These are phyloP conservation scores for Simalia tracyae DNA, from an alignment of 2,797 vertebrate genomes.

Conservation along the genomic window DNA sequence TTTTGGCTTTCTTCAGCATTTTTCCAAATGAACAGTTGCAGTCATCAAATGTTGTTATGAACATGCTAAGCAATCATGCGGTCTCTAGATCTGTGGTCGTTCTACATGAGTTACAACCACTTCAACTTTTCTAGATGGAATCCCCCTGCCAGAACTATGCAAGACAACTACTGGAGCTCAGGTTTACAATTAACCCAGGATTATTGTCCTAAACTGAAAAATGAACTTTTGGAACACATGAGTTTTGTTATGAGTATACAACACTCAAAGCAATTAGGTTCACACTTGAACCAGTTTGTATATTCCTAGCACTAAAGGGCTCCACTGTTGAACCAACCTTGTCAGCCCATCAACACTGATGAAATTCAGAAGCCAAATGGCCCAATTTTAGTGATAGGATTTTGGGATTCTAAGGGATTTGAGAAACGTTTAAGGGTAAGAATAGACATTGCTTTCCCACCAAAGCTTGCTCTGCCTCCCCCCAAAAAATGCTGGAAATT, in stretches of 20 bases:
- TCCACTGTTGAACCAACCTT: background rate
- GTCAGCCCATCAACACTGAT: background rate
- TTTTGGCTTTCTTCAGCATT: background rate
- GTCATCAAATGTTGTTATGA: background rate
- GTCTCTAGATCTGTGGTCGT: background rate
- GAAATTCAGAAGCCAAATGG: background rate
- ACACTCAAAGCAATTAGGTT: background rate
- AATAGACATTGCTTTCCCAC: background rate
- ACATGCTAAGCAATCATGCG: background rate
- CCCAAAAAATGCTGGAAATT: background rate
- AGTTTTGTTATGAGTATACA: background rate
- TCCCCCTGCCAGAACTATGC: background rate
- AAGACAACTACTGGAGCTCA: background rate
- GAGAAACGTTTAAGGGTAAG: background rate
- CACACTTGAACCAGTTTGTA: background rate
- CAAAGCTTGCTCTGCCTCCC: background rate
- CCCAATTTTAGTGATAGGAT: background rate
- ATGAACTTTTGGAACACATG: background rate
- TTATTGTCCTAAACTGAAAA: background rate
- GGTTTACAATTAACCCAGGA: background rate
- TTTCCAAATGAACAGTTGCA: background rate
- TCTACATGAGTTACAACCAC: background rate
- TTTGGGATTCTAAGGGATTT: background rate
- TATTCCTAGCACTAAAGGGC: background rate
- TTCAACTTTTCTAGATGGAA: background rate